A percentile compares a stretch with the other conserved stretches of the same genome.
Conservation (phyloP, 2,797 vertebrate species). For the Picus viridis region DNA sequence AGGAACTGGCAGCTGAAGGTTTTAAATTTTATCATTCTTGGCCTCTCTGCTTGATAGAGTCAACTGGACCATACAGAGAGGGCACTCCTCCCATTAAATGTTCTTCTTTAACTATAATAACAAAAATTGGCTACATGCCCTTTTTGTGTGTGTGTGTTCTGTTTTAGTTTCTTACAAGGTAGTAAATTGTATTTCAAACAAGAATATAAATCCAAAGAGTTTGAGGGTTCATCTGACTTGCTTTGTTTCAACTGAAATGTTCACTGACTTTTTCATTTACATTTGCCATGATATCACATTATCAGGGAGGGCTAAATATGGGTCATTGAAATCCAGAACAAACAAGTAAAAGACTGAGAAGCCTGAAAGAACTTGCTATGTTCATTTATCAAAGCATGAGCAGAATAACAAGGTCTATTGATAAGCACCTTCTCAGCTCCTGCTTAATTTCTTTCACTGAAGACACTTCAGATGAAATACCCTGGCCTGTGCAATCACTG, state of each 20-base stretch:
- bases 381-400: constrained; percentile 38
- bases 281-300: background rate
- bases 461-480: constrained; percentile 20
- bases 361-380: constrained; percentile 19
- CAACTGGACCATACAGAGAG: constrained; percentile 4
- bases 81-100: background rate
- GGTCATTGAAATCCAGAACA: constrained; percentile 33
- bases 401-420: constrained; percentile 35
- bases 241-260: constrained; percentile 8
- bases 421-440: background rate
- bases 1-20: constrained; percentile 28
- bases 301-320: constrained; percentile 10
- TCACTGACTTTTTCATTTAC: constrained; percentile 17
- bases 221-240: background rate
- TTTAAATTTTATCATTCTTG: constrained; percentile 47
- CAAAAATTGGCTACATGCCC: background rate
- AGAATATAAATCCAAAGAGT: background rate
- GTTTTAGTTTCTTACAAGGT: constrained; percentile 5
- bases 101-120: constrained; percentile 19
- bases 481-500: background rate
- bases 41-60: background rate
- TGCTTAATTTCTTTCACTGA: background rate
- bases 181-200: constrained; percentile 36
- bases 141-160: background rate
- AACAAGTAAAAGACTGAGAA: constrained; percentile 24